A percentile compares a stretch with the other conserved stretches of the same genome.
These are phyloP conservation scores for Carapus acus DNA, from an alignment of 2,797 vertebrate genomes.

Conservation along the genomic window DNA sequence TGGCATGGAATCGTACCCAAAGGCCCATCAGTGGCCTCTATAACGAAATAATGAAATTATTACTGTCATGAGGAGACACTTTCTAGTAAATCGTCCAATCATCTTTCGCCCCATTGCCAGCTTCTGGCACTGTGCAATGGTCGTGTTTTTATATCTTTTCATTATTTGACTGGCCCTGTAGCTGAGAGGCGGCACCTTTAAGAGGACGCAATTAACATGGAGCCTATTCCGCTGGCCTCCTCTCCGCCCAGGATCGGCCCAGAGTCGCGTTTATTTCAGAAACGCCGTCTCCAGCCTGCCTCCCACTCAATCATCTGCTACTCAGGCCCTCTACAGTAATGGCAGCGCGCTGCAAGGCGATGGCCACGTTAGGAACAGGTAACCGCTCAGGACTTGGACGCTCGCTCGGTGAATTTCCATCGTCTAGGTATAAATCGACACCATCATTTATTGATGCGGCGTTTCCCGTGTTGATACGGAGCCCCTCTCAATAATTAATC, in stretches of 20 bases:
- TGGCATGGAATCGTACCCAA: no score
- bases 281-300: constrained; percentile 12
- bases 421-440: constrained; percentile 55
- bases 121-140: constrained; percentile 27
- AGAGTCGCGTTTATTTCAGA: constrained; percentile 8
- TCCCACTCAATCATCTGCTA: constrained; percentile 18
- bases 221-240: no score
- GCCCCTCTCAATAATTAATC: constrained; percentile 72
- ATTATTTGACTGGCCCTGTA: constrained; percentile 47
- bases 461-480: constrained; percentile 71
- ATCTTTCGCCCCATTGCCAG: constrained; percentile 6
- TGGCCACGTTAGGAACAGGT: constrained; percentile 10
- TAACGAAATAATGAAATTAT: no score
- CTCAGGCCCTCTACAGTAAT: constrained; percentile 5
- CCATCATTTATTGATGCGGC: constrained; percentile 72
- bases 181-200: constrained; percentile 29
- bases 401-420: constrained; percentile 55
- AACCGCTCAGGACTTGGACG: constrained; percentile 29
- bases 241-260: constrained; percentile 13
- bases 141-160: constrained; percentile 51
- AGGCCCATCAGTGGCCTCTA: no score
- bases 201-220: constrained; percentile 35
- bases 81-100: constrained; percentile 15
- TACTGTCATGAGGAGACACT: neutral
- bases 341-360: constrained; percentile 16